These are phyloP conservation scores for Clarias gariepinus DNA, from an alignment of 2,113 vertebrate species.

Conservation along the genomic window DNA sequence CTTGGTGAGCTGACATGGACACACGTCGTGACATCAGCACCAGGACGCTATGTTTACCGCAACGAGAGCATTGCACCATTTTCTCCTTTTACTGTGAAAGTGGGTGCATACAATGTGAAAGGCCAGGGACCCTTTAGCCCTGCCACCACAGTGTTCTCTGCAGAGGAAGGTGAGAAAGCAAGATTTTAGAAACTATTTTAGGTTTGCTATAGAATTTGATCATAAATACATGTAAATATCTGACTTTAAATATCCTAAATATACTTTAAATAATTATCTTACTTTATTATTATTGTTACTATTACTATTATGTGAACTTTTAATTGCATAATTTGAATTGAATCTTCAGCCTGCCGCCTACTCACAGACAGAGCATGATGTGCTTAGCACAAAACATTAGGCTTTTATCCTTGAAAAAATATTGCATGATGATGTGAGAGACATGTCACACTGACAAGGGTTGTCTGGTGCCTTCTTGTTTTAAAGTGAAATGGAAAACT, in stretches of 20 bases:
- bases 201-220: not conserved
- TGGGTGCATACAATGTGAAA: slow-evolving; percentile 91
- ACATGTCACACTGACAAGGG: not conserved
- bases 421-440: not conserved
- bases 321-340: not conserved
- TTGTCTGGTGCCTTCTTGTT: not conserved
- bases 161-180: slow-evolving; percentile 82
- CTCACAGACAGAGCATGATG: not conserved
- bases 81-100: slow-evolving; percentile 88
- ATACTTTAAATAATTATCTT: not conserved
- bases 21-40: slow-evolving; percentile 85
- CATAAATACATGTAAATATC: not conserved
- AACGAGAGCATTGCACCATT: slow-evolving; percentile 91
- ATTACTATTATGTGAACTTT: not conserved
- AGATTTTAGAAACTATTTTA: slow-evolving; percentile 1
- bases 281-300: not conserved
- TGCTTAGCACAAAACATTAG: not conserved
- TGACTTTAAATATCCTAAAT: no score
- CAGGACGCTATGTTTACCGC: slow-evolving; percentile 85
- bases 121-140: slow-evolving; percentile 91
- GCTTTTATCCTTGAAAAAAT: not conserved
- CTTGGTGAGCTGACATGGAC: slow-evolving; percentile 86
- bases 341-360: not conserved
- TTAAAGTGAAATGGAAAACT: not conserved
- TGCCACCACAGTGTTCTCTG: slow-evolving; percentile 86